Conservation (phyloP, 2,888 invertebrate species). For the Bembecia ichneumoniformis region DNA sequence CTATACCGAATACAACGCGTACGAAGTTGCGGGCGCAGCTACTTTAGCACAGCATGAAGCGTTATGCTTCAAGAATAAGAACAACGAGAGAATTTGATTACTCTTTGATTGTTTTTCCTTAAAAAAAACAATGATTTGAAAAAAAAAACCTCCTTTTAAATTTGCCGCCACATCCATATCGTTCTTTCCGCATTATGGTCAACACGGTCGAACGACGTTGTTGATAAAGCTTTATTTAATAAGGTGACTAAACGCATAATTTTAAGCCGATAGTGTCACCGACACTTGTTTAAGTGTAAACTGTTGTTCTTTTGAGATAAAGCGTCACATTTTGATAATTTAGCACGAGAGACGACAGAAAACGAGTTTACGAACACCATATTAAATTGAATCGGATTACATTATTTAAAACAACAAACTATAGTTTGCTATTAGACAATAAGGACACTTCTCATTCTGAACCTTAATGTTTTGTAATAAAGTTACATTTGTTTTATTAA, state of each 20-base stretch:
- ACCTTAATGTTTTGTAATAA: neutral
- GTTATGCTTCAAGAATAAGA: no score
- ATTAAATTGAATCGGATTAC: conserved; percentile 32
- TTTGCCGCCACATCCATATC: conserved; percentile 18
- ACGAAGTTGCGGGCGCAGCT: no score
- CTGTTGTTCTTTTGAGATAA: conserved; percentile 65
- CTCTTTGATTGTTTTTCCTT: no score
- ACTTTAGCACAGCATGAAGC: no score
- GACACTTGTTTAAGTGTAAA: conserved; percentile 70
- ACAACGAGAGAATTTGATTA: no score
- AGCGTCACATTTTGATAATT: conserved; percentile 65
- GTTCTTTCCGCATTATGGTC: conserved; percentile 12
- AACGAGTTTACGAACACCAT: conserved; percentile 35
- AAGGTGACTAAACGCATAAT: conserved; percentile 59
- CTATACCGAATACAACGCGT: no score
- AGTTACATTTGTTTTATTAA: neutral
- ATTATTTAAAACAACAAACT: conserved; percentile 24
- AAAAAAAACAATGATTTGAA: no score
- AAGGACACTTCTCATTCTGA: neutral
- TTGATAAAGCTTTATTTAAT: conserved; percentile 62
- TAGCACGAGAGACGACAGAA: conserved; percentile 33
- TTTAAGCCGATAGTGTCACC: conserved; percentile 41
- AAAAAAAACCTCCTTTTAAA: no score
- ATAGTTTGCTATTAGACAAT: neutral
- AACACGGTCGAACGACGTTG: conserved; percentile 11